Evolutionary conservation across 2,113 vertebrate genomes (phyloP).

Genomic region (Cygnus atratus): DNA sequence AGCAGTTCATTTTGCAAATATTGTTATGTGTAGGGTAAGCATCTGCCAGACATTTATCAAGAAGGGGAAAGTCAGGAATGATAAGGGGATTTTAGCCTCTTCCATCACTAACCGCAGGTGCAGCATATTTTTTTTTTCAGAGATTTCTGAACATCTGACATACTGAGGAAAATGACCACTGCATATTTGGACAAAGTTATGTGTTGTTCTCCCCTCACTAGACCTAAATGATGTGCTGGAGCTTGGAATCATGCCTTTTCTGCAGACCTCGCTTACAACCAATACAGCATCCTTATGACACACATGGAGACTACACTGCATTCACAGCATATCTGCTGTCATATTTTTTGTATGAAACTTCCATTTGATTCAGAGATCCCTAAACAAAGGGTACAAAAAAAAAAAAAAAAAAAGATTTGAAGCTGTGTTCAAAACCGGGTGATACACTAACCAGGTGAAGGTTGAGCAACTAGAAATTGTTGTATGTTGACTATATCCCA

Average conservation of each 20-base stretch:
- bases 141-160: background rate
- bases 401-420: background rate
- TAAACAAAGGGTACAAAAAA: background rate
- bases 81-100: background rate
- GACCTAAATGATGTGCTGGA: background rate
- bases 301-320: background rate
- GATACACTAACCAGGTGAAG: background rate
- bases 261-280: background rate
- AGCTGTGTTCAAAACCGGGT: background rate
- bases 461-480: background rate
- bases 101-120: background rate
- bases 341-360: background rate
- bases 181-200: background rate
- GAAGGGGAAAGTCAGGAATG: background rate
- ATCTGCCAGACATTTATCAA: background rate
- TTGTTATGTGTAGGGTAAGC: background rate
- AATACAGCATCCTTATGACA: background rate
- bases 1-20: background rate
- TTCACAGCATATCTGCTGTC: background rate
- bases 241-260: background rate
- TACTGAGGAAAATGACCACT: background rate
- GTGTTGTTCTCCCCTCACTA: background rate
- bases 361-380: background rate
- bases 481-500: background rate
- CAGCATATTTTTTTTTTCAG: background rate